Evolutionary conservation across 2,113 vertebrate genomes (phyloP), one percentile per base, ranked within the genome.

Genomic region (Machaerirhynchus nigripectus): DNA sequence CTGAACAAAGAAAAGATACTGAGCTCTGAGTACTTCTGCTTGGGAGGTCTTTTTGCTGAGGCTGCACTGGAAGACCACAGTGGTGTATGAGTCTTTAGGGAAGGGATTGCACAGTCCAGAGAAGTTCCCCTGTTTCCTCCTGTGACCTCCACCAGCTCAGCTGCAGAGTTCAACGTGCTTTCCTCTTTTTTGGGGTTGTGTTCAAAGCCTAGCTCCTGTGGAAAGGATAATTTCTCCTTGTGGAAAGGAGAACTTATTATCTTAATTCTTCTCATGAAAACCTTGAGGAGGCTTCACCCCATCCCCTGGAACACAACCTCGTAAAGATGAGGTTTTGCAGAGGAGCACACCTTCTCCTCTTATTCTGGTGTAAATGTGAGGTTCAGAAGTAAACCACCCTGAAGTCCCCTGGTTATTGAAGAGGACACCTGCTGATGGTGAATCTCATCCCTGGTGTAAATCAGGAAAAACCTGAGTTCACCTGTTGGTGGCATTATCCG

Each of bases 151-250:
- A 37, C 16, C 39, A 78, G 19, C 53, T 87, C 46, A 39, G n/a
- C 23, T 83, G 78, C 19, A 80, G 67, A 30, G 17, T 60, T 82
- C 39, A 49, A 11, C 2, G 1, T 0, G 0, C 12, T 67, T 80
- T 37, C 13, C 11, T 9, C 33, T 74, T 77, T 20, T 11, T 0
- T 22, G 33, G 11, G 15, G 16, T 28, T 87, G 7, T 3, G 2
- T 40, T 57, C 12, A 49, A 28, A 74, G 26, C 30, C 28, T 33
- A 37, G 17, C 15, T 81, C 9, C 49, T 55, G 22, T 39, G 22
- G 30, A 47, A 83, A 60, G 26, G 19, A 30, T 17, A 6, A 42
- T 53, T 52, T 78, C 18, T 60, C 47, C 28, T 50, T 46, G 28
- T 37, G 28, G 50, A 53, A 81, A 56, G 27, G 27, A 19, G 46